Evolutionary conservation across 2,113 vertebrate species (phyloP).

Genomic region (Cheirogaleus medius): DNA sequence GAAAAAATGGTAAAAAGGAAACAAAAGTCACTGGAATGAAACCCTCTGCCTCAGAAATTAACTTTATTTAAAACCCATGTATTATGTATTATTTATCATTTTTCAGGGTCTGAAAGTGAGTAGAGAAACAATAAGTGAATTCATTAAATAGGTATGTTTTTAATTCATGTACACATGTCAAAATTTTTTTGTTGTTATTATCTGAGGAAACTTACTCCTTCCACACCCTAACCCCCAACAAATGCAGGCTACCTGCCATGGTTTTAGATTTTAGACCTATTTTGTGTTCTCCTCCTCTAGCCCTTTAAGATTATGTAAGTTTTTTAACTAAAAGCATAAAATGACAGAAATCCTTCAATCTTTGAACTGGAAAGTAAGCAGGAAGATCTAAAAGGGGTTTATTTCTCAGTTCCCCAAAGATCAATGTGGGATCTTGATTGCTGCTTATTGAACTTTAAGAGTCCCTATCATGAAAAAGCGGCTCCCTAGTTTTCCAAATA

Average conservation of each 20-base stretch:
- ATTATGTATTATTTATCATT: neutral
- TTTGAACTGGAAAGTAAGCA: neutral
- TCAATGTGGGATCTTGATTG: neutral
- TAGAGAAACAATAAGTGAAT: neutral
- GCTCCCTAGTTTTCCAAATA: neutral
- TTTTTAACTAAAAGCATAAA: neutral
- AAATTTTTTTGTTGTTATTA: neutral
- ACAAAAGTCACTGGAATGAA: neutral
- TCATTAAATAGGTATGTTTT: neutral
- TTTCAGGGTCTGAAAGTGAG: neutral
- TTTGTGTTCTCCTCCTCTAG: neutral
- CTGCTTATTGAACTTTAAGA: neutral
- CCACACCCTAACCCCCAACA: neutral
- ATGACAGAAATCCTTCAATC: neutral
- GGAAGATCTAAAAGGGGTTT: neutral
- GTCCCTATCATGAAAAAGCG: neutral
- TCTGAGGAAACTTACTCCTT: neutral
- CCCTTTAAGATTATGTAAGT: neutral
- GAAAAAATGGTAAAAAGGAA: constrained; percentile 38
- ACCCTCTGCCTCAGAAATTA: constrained; percentile 27
- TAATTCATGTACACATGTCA: neutral
- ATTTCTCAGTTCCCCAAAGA: neutral
- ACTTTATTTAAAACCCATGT: constrained; percentile 40
- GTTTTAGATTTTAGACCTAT: neutral
- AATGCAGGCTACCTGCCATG: neutral